These are phyloP conservation scores for Drosophila parthenogenetica DNA, from an alignment of 2,888 invertebrate species.

Conservation along the genomic window DNA sequence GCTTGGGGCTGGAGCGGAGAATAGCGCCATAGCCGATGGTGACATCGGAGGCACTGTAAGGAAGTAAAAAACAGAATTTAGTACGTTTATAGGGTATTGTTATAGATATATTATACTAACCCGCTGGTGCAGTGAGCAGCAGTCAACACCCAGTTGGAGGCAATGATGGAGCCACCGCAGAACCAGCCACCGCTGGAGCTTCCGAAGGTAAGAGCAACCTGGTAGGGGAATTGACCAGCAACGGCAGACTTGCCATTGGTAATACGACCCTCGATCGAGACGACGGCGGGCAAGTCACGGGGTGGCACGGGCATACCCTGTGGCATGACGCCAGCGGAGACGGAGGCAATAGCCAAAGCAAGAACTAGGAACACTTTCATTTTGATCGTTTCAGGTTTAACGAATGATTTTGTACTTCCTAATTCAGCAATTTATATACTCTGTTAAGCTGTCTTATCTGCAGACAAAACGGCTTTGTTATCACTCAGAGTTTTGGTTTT, in stretches of 20 bases:
- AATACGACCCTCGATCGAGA: conserved; percentile 69
- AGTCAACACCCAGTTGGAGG: conserved; percentile 65
- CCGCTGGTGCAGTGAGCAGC: conserved; percentile 80
- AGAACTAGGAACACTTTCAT: conserved; percentile 74
- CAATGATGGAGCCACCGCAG: conserved; percentile 81
- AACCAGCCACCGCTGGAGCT: conserved; percentile 62
- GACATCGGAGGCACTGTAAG: conserved; percentile 65
- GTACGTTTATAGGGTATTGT: not conserved
- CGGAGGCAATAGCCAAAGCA: conserved; percentile 67
- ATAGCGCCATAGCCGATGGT: conserved; percentile 73
- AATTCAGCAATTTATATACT: conserved; percentile 27
- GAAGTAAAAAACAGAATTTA: not conserved
- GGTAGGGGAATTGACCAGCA: conserved; percentile 74
- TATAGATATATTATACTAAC: conserved; percentile 47
- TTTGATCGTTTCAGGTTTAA: conserved; percentile 43
- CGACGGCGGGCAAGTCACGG: conserved; percentile 47
- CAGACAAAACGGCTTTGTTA: not conserved
- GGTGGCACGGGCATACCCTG: conserved; percentile 59
- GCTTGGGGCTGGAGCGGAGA: conserved; percentile 66
- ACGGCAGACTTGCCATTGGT: conserved; percentile 72
- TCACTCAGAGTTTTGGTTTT: conserved; percentile 12
- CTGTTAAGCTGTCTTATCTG: conserved; percentile 5
- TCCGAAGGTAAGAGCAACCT: conserved; percentile 72
- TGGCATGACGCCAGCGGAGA: conserved; percentile 62
- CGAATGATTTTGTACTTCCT: conserved; percentile 39